Base-by-base conservation (phyloP, 2,888 invertebrate genomes). In the Macropis europaea region DNA sequence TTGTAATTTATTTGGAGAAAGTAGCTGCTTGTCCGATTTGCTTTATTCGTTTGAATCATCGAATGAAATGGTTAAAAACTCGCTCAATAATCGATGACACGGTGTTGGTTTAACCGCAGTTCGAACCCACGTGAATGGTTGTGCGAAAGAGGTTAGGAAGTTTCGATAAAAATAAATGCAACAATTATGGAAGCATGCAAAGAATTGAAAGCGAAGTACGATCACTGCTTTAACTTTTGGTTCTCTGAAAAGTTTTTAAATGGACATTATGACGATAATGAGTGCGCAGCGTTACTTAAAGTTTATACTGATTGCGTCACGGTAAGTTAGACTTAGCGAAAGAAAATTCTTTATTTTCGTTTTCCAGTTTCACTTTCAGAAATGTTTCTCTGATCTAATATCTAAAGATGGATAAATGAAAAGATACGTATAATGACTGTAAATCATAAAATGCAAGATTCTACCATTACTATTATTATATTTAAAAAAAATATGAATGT, bases 211-310 rank as follows among this genome's bases (percentile, higher is more conserved):
- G 90, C 91, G 72, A 89, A 91, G 54, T 94, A 94, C 84, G 94
- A 94, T 80, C 90, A 90, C 59, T 94, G 94, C 89, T 94, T 94
- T 88, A 93, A 94, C 89, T 85, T 87, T 71, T 94, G 94, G 94
- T 94, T 94, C 87, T 90, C 92, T 38, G 92, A 93, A 68, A 92
- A 91, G 84, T 94, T 93, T 87, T 90, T 94, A 53, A 93, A 92
- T 86, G 92, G 92, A 2, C 88, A 91, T 79, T 81, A 84, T 57
- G 90, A 92, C 72, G 93, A 94, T 87, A 90, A 91, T 11, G 86
- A 90, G 82, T 94, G 94, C 89, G 91, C 91, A 63, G 85, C 91
- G 22, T 88, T 94, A 15, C 92, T 94, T 84, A 91, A 92, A 87
- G 89, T 90, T 43, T 94, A 94, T 88, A 92, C 92, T 84, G 90